Conservation (phyloP, 2,888 invertebrate species). For the Caenorhabditis japonica region DNA sequence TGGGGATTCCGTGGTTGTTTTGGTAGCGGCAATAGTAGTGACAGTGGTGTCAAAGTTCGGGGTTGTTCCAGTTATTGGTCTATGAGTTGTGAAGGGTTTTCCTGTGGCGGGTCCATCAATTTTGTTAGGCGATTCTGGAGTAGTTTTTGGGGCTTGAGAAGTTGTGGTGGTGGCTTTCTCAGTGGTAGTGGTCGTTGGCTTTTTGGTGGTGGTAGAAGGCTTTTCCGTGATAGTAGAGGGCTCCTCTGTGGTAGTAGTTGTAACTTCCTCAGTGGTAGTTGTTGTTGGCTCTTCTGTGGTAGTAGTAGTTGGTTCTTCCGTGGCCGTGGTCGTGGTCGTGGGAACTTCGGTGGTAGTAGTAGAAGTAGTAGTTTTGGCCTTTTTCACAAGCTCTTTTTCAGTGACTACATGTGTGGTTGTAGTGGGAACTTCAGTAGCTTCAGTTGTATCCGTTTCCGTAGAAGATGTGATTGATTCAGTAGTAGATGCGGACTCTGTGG, state of each 20-base stretch:
- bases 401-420: neutral
- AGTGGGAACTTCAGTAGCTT: constrained; percentile 2
- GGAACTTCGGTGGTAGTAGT: constrained; percentile 8
- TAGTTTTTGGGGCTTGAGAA: neutral
- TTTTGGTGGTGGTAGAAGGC: neutral
- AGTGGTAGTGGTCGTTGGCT: constrained; percentile 6
- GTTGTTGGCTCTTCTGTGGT: constrained; percentile 21
- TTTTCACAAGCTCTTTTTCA: no score
- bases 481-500: constrained; percentile 10
- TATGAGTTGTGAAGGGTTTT: constrained; percentile 33
- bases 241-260: constrained; percentile 9
- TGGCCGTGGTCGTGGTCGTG: neutral
- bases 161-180: neutral
- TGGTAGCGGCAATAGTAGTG: no score
- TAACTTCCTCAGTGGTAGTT: constrained; percentile 1
- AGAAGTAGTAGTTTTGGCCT: constrained; percentile 6
- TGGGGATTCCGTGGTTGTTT: constrained; percentile 4
- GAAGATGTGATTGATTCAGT: constrained; percentile 10
- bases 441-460: neutral
- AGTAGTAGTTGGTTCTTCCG: no score
- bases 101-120: constrained; percentile 37
- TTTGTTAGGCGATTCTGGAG: constrained; percentile 29
- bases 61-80: constrained; percentile 23
- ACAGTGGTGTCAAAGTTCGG: constrained; percentile 22
- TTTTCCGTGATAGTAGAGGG: constrained; percentile 8